These are phyloP conservation scores for Semnornis frantzii DNA, from an alignment of 2,113 vertebrate genomes.

Conservation along the genomic window DNA sequence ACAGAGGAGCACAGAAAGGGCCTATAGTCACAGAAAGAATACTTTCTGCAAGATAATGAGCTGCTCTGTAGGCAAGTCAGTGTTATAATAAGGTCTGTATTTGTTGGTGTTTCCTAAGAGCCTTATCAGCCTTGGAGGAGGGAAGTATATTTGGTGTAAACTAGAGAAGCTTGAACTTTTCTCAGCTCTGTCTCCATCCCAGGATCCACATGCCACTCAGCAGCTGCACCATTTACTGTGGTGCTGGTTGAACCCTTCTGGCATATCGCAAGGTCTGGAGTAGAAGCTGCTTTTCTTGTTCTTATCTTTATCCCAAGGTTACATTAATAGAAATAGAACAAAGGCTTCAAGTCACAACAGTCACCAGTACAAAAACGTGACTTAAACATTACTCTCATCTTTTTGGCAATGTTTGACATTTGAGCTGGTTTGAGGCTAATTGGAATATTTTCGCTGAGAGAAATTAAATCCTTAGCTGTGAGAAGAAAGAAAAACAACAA, in stretches of 20 bases:
- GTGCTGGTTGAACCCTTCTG: not conserved
- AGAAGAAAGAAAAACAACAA: no score
- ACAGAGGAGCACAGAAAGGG: not conserved
- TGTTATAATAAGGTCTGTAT: not conserved
- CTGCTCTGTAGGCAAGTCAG: not conserved
- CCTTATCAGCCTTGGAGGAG: not conserved
- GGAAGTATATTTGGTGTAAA: not conserved
- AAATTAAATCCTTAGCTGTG: no score
- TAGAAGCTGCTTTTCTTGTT: not conserved
- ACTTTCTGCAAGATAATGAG: not conserved
- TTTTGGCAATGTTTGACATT: not conserved
- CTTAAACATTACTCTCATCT: not conserved
- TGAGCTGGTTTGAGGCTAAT: no score
- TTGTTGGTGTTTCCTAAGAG: conserved; percentile 17
- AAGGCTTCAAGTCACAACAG: not conserved
- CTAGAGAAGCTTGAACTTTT: not conserved
- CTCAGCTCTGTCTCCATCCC: not conserved
- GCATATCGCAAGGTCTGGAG: not conserved
- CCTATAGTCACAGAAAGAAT: not conserved
- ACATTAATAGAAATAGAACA: not conserved
- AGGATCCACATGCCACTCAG: not conserved
- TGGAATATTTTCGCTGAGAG: no score
- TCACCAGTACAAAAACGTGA: not conserved
- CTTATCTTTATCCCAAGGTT: not conserved
- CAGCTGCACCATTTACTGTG: not conserved